Percentiles rank a stretch among this genome's conserved stretches.
These are phyloP conservation scores for Molossus molossus DNA, from an alignment of 2,797 vertebrate species.

Conservation along the genomic window DNA sequence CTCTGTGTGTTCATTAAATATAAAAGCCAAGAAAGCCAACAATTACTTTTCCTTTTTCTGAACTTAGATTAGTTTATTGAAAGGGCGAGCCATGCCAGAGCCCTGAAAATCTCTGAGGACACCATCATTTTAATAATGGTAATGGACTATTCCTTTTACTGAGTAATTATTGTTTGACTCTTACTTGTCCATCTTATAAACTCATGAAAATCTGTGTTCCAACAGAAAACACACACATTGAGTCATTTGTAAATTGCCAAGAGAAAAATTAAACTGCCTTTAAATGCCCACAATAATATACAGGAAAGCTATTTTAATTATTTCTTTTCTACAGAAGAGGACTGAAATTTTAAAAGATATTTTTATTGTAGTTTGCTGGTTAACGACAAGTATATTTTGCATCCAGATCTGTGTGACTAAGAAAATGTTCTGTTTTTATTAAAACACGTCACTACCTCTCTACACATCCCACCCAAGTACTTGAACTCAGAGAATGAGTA, in stretches of 20 bases:
- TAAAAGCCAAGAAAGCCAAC: constrained; percentile 46
- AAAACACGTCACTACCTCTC: background rate
- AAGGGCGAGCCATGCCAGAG: constrained; percentile 5
- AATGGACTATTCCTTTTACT: constrained; percentile 52
- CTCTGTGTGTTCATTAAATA: constrained; percentile 56
- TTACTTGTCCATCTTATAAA: constrained; percentile 57
- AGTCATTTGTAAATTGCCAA: constrained; percentile 58
- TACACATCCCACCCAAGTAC: background rate
- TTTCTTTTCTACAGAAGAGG: background rate
- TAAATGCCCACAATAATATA: constrained; percentile 62
- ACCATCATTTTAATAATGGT: constrained; percentile 52
- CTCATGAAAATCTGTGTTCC: constrained; percentile 63
- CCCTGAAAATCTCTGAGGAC: background rate
- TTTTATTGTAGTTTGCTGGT: constrained; percentile 20
- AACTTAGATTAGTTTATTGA: constrained; percentile 56
- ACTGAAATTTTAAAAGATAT: background rate
- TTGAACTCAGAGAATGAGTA: background rate
- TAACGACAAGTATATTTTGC: constrained; percentile 41
- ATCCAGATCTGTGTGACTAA: constrained; percentile 52
- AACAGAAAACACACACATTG: constrained; percentile 1
- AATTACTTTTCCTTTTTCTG: constrained; percentile 62
- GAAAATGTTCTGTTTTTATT: constrained; percentile 31
- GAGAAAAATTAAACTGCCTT: constrained; percentile 61
- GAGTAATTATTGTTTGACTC: constrained; percentile 42
- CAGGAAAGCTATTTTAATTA: constrained; percentile 54